These are phyloP conservation scores for Nipponia nippon DNA, from an alignment of 2,113 vertebrate genomes.

Conservation along the genomic window DNA sequence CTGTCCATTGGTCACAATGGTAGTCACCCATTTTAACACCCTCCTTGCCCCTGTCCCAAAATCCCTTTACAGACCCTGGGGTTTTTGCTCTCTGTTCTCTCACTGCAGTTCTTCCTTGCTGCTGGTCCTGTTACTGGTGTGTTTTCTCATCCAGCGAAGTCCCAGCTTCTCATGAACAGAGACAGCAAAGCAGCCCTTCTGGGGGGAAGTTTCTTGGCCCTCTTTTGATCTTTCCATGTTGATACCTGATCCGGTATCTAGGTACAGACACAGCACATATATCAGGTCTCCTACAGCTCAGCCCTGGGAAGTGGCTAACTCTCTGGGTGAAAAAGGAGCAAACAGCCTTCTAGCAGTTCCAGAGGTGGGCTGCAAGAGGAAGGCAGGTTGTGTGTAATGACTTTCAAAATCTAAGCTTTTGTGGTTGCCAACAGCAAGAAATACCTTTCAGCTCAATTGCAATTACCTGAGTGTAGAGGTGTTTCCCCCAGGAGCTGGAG, in stretches of 20 bases:
- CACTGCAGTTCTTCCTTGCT: background rate
- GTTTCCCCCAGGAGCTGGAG: background rate
- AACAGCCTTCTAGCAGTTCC: background rate
- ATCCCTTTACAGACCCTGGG: background rate
- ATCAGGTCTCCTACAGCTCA: background rate
- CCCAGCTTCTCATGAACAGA: background rate
- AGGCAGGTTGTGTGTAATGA: background rate
- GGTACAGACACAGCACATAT: background rate
- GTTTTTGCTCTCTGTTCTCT: background rate
- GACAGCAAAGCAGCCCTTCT: background rate
- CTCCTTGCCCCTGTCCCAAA: background rate
- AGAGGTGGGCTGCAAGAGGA: background rate
- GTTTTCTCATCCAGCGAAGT: background rate
- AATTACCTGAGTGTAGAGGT: background rate
- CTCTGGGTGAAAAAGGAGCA: background rate
- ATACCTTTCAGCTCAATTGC: background rate
- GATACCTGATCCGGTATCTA: rapidly evolving
- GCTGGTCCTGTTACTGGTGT: too few species aligned
- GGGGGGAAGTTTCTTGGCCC: background rate
- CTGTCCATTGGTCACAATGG: background rate
- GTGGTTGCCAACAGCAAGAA: background rate
- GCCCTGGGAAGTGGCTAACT: background rate
- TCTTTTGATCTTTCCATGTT: background rate
- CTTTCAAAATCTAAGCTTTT: background rate
- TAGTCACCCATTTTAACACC: background rate